Evolutionary conservation across 2,113 vertebrate genomes (phyloP).

Genomic region (Collichthys lucidus): DNA sequence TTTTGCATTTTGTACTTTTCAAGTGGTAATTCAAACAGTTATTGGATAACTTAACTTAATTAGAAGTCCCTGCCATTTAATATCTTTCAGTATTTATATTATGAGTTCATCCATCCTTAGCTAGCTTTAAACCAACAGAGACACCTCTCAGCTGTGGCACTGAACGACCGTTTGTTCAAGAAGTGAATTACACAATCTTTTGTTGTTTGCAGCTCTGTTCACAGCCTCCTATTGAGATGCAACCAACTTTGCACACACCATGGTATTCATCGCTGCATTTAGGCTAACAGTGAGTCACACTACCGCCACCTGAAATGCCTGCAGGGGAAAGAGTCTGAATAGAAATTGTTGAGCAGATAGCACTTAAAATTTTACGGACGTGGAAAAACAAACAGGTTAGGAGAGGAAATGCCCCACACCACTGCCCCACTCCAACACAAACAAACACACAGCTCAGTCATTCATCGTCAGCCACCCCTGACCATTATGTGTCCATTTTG

Average conservation of each 20-base stretch:
- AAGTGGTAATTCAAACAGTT: neutral
- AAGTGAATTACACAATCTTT: constrained; percentile 12
- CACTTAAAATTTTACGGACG: constrained; percentile 16
- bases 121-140: neutral
- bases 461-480: constrained; percentile 24
- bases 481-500: constrained; percentile 55
- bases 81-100: neutral
- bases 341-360: neutral
- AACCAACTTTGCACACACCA: constrained; percentile 1
- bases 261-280: neutral
- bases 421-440: neutral
- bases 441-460: constrained; percentile 29
- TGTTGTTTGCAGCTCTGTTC: constrained; percentile 21
- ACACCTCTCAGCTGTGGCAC: neutral
- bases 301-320: neutral
- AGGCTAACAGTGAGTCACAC: neutral
- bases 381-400: constrained; percentile 47
- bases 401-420: constrained; percentile 45
- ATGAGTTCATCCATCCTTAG: neutral
- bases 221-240: constrained; percentile 24
- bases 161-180: neutral
- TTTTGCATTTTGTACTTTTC: neutral
- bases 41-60: neutral
- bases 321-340: neutral
- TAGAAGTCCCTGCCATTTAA: neutral